phyloP scores from a whole-genome alignment of 2,113 vertebrate genomes.

The Misgurnus anguillicaudatus region DNA sequence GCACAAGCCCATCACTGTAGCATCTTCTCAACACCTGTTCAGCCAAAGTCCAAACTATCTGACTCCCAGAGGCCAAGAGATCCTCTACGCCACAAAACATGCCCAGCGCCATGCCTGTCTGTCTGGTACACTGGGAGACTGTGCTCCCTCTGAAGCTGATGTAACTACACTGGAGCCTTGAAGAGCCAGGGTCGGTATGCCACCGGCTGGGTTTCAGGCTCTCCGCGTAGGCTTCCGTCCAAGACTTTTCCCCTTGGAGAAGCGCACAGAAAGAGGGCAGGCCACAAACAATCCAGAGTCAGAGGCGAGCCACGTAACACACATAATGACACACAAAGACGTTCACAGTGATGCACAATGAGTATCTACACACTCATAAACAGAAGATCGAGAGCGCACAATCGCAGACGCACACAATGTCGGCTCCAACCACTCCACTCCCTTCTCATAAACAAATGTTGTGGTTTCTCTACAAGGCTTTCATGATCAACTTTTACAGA shows the following conservation, averaged over 20 bases:
- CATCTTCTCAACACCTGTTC: slow-evolving; percentile 85
- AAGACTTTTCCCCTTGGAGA: slow-evolving; percentile 75
- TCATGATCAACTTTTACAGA: slow-evolving; percentile 10
- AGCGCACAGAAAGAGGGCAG: slow-evolving; percentile 63
- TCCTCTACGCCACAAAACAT: slow-evolving; percentile 88
- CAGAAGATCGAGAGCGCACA: slow-evolving; percentile 37
- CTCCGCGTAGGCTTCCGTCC: slow-evolving; percentile 76
- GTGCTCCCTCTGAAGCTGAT: slow-evolving; percentile 57
- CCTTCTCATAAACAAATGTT: slow-evolving; percentile 55
- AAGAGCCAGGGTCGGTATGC: slow-evolving; percentile 65
- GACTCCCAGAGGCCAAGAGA: slow-evolving; percentile 82
- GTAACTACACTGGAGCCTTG: slow-evolving; percentile 69
- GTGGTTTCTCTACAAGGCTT: slow-evolving; percentile 49
- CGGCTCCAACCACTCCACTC: slow-evolving; percentile 46
- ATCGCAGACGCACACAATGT: slow-evolving; percentile 24
- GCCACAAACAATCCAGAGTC: slow-evolving; percentile 55
- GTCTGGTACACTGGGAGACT: not conserved
- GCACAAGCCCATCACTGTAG: slow-evolving; percentile 81
- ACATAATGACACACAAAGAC: slow-evolving; percentile 51
- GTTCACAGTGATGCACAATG: not conserved
- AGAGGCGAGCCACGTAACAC: slow-evolving; percentile 55
- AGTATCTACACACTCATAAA: slow-evolving; percentile 50
- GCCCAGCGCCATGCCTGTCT: slow-evolving; percentile 79
- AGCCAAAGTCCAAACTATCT: slow-evolving; percentile 85
- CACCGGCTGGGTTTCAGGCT: slow-evolving; percentile 73